These are phyloP conservation scores for Ceratina australensis DNA, from an alignment of 1,140 invertebrate genomes.

Conservation along the genomic window DNA sequence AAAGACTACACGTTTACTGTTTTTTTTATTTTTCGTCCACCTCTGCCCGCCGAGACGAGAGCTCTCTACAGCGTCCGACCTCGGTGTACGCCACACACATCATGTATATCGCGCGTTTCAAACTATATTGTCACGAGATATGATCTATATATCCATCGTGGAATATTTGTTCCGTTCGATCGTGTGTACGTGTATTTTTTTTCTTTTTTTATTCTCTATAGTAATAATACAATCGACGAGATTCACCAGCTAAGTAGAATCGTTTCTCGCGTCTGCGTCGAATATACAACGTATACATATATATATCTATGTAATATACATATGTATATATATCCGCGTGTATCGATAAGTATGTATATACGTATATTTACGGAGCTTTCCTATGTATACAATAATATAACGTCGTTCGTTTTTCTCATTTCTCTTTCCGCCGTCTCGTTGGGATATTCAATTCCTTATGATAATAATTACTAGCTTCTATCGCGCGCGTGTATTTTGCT, in stretches of 20 bases:
- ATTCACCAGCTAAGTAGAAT: conserved; percentile 30
- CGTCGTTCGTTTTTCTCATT: not conserved
- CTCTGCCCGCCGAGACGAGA: too few relatives aligned
- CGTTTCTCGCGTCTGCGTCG: conserved; percentile 18
- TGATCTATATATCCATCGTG: conserved; percentile 42
- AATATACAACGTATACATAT: too few relatives aligned
- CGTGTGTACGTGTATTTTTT: not conserved
- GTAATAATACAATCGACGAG: conserved; percentile 37
- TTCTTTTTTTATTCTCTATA: not conserved
- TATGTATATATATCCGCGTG: conserved; percentile 38
- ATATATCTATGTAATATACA: conserved; percentile 48
- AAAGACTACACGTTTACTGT: conserved; percentile 34
- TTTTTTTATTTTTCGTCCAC: conserved; percentile 1
- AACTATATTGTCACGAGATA: conserved; percentile 59
- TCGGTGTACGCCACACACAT: conserved; percentile 31
- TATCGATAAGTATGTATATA: conserved; percentile 39
- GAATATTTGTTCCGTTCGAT: not conserved
- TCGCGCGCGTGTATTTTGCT: conserved; percentile 2
- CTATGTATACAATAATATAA: conserved; percentile 34
- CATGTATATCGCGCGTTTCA: conserved; percentile 20
- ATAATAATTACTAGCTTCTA: conserved; percentile 41
- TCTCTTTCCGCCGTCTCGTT: conserved; percentile 27
- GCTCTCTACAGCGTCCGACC: not conserved
- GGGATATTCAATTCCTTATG: conserved; percentile 60
- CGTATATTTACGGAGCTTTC: conserved; percentile 25